Percentiles rank a stretch among this genome's conserved stretches.
Evolutionary conservation across 2,113 vertebrate species (phyloP).

Genomic region (Semicossyphus pulcher): DNA sequence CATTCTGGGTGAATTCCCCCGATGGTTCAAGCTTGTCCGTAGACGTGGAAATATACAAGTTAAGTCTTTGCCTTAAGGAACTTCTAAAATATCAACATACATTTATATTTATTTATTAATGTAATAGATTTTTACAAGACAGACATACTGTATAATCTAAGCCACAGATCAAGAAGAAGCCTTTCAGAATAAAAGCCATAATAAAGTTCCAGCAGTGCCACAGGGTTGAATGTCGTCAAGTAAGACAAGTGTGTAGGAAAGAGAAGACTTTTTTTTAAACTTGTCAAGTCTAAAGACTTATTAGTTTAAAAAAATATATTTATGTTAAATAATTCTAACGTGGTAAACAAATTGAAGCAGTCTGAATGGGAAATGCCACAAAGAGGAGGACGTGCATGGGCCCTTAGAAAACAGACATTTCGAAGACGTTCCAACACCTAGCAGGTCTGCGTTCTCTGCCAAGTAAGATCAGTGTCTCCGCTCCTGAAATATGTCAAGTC

Average conservation of each 20-base stretch:
- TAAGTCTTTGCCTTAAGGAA: too few species aligned
- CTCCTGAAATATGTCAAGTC: slow-evolving; percentile 75
- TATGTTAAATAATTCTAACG: slow-evolving; percentile 2
- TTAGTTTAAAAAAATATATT: not conserved
- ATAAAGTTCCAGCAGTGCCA: not conserved
- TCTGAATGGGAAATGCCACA: slow-evolving; percentile 14
- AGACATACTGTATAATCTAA: not conserved
- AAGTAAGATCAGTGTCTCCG: slow-evolving; percentile 58
- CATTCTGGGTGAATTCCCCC: too few species aligned
- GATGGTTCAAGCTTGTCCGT: too few species aligned
- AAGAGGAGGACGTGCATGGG: slow-evolving; percentile 2
- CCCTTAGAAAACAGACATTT: not conserved
- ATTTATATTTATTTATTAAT: not conserved
- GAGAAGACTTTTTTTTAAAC: not conserved
- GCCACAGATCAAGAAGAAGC: not conserved
- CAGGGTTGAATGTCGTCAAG: not conserved
- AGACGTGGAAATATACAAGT: not conserved
- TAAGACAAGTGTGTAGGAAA: not conserved
- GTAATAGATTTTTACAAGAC: not conserved
- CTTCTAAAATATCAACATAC: too few species aligned
- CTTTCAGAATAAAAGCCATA: not conserved
- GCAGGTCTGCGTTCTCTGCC: slow-evolving; percentile 50
- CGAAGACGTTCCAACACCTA: slow-evolving; percentile 38
- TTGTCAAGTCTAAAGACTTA: not conserved
- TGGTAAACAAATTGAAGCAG: slow-evolving; percentile 19